These are phyloP conservation scores for Drosophila koepferae DNA, from an alignment of 2,888 invertebrate species.

Conservation along the genomic window DNA sequence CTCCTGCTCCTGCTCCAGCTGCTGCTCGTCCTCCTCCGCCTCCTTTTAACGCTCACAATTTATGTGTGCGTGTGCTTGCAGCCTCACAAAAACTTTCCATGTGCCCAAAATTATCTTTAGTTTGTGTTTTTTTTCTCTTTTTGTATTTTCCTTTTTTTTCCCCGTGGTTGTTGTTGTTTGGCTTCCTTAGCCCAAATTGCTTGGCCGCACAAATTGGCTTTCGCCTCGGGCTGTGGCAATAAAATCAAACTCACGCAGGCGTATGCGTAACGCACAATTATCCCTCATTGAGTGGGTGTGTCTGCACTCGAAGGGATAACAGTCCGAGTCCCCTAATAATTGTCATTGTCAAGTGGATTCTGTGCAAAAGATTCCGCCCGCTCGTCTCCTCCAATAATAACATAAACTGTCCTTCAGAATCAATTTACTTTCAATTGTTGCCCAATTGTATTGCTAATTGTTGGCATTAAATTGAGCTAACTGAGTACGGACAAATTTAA, in stretches of 20 bases:
- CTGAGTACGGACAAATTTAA: background rate
- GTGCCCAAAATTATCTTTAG: conserved; percentile 50
- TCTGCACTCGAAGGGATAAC: conserved; percentile 54
- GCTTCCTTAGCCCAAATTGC: conserved; percentile 63
- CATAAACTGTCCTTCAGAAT: conserved; percentile 17
- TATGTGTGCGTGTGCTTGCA: conserved; percentile 15
- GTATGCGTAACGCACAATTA: conserved; percentile 78
- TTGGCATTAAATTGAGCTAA: conserved; percentile 25
- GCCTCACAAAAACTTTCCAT: conserved; percentile 46
- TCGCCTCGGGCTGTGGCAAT: conserved; percentile 56
- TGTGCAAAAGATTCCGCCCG: background rate
- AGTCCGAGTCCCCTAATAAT: conserved; percentile 59
- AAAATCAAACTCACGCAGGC: conserved; percentile 70
- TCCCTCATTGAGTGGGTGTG: conserved; percentile 72
- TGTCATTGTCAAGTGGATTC: conserved; percentile 69
- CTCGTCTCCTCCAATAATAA: conserved; percentile 13
- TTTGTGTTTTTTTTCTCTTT: conserved; percentile 34
- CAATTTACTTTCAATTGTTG: conserved; percentile 48
- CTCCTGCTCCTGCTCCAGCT: background rate
- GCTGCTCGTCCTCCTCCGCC: background rate
- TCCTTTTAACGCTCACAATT: conserved; percentile 34
- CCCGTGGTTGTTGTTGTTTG: conserved; percentile 37
- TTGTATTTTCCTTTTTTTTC: conserved; percentile 17
- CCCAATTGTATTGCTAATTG: conserved; percentile 40
- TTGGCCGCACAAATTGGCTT: conserved; percentile 67